These are phyloP conservation scores for Parelbella ahira DNA, from an alignment of 2,888 invertebrate genomes.

Conservation along the genomic window DNA sequence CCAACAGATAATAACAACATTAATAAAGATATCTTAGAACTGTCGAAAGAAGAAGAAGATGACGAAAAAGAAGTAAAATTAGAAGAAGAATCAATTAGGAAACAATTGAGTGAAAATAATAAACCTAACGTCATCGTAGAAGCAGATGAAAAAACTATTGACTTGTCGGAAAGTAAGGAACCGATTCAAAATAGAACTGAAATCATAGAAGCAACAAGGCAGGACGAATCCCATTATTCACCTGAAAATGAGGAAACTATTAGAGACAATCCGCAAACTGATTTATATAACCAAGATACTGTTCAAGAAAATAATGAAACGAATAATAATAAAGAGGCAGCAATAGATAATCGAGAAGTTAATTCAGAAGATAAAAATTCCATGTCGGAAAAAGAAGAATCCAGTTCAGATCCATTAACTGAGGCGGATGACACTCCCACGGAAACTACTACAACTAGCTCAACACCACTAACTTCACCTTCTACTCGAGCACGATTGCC, in stretches of 20 bases:
- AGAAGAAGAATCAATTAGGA: constrained; percentile 28
- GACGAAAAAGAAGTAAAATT: constrained; percentile 18
- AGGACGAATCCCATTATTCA: too few species aligned
- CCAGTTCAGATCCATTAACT: constrained; percentile 1
- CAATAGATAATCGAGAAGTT: constrained; percentile 1
- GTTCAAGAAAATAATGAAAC: constrained; percentile 1
- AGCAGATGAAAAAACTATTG: constrained; percentile 44
- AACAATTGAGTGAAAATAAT: constrained; percentile 21
- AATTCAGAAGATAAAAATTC: constrained; percentile 2
- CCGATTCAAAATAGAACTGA: too few species aligned
- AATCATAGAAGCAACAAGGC: too few species aligned
- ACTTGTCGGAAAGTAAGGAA: constrained; percentile 45
- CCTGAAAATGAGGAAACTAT: constrained; percentile 16
- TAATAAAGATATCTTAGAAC: too few species aligned
- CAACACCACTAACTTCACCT: constrained; percentile 43
- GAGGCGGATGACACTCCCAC: constrained; percentile 1
- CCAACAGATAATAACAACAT: too few species aligned
- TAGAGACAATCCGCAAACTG: too few species aligned
- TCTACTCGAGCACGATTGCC: constrained; percentile 56
- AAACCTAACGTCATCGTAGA: constrained; percentile 44
- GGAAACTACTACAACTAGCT: constrained; percentile 54
- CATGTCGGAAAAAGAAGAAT: constrained; percentile 4
- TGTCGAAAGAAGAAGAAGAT: too few species aligned
- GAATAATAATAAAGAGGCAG: not conserved
- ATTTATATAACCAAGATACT: too few species aligned